Conservation (phyloP, 2,113 vertebrate species). For the Psittacara wagleri region DNA sequence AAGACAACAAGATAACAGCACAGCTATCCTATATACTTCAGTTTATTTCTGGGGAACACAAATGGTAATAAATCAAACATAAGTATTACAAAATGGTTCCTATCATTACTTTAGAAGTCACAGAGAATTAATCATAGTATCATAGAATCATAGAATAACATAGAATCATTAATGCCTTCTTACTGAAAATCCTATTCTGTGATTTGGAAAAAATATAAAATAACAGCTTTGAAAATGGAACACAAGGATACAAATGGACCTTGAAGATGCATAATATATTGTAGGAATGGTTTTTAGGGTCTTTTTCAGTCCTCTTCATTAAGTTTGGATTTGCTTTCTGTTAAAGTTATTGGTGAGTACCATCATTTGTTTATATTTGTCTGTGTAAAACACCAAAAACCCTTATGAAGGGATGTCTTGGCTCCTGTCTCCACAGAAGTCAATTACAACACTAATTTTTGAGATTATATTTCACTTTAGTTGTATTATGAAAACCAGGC, state of each 20-base stretch:
- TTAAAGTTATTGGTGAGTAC: constrained; percentile 43
- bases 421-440: neutral
- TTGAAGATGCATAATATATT: neutral
- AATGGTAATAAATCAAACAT: neutral
- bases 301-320: constrained; percentile 40
- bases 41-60: neutral
- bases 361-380: constrained; percentile 54
- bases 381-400: neutral
- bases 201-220: neutral
- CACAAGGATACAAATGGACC: neutral
- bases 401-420: neutral
- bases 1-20: neutral
- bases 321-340: constrained; percentile 61
- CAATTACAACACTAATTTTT: neutral
- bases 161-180: neutral
- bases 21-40: neutral
- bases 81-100: neutral
- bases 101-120: neutral
- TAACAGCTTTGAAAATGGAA: neutral
- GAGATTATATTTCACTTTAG: neutral
- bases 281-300: neutral
- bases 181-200: neutral
- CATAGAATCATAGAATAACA: too few species aligned
- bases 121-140: neutral
- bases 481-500: neutral